phyloP scores from a whole-genome alignment of 2,797 vertebrate species.

The Sebastes taczanowskii region DNA sequence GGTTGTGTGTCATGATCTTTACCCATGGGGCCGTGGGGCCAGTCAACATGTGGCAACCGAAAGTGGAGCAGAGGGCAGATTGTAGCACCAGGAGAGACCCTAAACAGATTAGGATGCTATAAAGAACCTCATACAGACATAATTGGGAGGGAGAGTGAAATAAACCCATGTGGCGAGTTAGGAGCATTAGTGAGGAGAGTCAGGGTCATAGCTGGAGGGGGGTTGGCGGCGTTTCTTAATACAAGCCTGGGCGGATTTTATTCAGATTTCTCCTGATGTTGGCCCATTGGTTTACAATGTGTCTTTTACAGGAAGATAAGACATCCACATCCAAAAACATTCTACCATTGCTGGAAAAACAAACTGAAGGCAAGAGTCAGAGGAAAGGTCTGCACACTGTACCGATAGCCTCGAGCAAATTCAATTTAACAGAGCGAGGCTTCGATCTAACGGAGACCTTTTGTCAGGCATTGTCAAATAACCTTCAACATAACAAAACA shows the following conservation, averaged over 20 bases:
- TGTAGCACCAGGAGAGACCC: conserved; percentile 33
- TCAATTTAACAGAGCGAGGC: not conserved
- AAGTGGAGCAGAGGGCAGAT: conserved; percentile 51
- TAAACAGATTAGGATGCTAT: conserved; percentile 57
- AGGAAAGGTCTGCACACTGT: not conserved
- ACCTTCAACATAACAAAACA: not conserved
- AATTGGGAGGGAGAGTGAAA: conserved; percentile 42
- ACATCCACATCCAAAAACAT: fast-evolving
- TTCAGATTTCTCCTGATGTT: conserved; percentile 1
- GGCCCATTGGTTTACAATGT: not conserved
- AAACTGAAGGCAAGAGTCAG: not conserved
- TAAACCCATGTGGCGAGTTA: conserved; percentile 34
- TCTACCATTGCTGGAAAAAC: not conserved
- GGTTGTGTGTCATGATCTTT: conserved; percentile 18
- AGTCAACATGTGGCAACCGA: conserved; percentile 44
- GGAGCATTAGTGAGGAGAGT: conserved; percentile 35
- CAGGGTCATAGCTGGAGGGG: conserved; percentile 16
- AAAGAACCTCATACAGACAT: conserved; percentile 41
- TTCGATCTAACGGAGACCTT: not conserved
- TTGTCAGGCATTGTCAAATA: not conserved
- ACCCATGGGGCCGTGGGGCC: conserved; percentile 9
- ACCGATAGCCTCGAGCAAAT: not conserved
- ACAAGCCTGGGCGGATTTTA: conserved; percentile 9
- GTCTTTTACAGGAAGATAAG: not conserved
- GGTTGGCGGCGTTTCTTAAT: not conserved